phyloP scores from a whole-genome alignment of 1,140 invertebrate species.

The Thereuonema tuberculata region DNA sequence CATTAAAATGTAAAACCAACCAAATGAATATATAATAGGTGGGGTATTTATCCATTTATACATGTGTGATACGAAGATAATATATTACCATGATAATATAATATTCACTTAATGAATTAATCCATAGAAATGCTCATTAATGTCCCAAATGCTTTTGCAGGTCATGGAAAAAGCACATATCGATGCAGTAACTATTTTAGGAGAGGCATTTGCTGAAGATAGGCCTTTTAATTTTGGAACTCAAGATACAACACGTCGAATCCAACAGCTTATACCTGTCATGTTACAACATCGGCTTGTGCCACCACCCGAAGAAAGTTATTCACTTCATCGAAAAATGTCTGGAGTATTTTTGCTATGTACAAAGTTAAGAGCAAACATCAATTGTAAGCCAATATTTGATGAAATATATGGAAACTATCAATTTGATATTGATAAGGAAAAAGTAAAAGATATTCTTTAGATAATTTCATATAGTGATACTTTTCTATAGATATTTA shows the following conservation, averaged over 20 bases:
- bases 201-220: constrained; percentile 68
- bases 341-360: constrained; percentile 94
- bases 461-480: too few species aligned
- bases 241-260: constrained; percentile 60
- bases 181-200: constrained; percentile 88
- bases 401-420: constrained; percentile 43
- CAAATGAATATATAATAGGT: too few species aligned
- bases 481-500: too few species aligned
- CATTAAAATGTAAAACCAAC: too few species aligned
- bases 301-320: constrained; percentile 96
- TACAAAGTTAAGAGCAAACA: constrained; percentile 69
- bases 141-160: too few species aligned
- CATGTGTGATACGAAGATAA: too few species aligned
- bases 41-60: too few species aligned
- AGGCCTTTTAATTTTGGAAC: constrained; percentile 75
- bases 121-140: too few species aligned
- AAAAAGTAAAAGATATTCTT: too few species aligned
- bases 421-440: constrained; percentile 10
- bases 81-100: too few species aligned
- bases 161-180: constrained; percentile 89
- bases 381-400: constrained; percentile 79
- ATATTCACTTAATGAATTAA: too few species aligned
- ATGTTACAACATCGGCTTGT: constrained; percentile 88
- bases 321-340: constrained; percentile 94
- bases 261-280: constrained; percentile 76